Evolutionary conservation across 2,113 vertebrate species (phyloP).

Genomic region (Melospiza melodia): DNA sequence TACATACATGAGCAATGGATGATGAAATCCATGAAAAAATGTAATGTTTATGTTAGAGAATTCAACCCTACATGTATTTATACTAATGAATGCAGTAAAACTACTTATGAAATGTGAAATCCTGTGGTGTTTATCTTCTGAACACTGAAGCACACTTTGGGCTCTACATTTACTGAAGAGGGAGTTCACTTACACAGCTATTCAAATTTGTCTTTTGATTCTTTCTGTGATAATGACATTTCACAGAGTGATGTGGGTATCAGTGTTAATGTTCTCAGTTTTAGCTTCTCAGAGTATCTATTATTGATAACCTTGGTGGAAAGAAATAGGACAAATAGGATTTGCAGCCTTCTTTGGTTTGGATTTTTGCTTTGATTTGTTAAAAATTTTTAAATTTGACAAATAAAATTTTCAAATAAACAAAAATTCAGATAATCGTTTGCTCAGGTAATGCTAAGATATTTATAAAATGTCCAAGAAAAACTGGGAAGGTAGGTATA

Average conservation of each 20-base stretch:
- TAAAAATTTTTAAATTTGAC: background rate
- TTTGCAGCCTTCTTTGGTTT: background rate
- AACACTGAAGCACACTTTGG: background rate
- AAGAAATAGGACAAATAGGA: background rate
- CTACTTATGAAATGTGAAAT: background rate
- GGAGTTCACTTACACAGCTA: background rate
- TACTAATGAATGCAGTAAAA: background rate
- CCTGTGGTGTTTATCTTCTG: background rate
- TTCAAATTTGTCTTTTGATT: background rate
- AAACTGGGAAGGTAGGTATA: background rate
- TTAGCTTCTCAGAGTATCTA: background rate
- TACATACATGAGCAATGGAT: background rate
- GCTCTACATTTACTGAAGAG: background rate
- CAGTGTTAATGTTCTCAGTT: background rate
- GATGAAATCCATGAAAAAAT: background rate
- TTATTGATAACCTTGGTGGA: background rate
- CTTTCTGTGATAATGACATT: background rate
- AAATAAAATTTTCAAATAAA: background rate
- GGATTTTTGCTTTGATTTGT: background rate
- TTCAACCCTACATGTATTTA: background rate
- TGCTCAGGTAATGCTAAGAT: background rate
- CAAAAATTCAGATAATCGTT: background rate
- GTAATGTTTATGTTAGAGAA: background rate
- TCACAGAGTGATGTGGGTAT: background rate
- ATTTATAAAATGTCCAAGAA: background rate